phyloP scores from a whole-genome alignment of 2,888 invertebrate species.

The Anorthoa munda region DNA sequence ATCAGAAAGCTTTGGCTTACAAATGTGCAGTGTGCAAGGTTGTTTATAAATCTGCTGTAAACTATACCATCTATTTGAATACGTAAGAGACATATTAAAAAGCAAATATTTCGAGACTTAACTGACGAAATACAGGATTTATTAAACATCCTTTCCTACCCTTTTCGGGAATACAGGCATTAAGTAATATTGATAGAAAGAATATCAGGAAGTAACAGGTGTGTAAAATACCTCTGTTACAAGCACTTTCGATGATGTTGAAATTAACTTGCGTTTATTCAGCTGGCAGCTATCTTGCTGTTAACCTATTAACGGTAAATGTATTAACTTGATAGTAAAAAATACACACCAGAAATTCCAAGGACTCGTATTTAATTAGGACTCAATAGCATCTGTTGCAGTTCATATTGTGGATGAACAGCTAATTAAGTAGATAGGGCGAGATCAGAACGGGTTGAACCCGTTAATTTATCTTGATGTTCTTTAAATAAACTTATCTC shows the following conservation, averaged over 20 bases:
- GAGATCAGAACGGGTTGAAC: constrained; percentile 44
- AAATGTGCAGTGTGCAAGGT: background rate
- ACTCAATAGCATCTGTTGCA: constrained; percentile 11
- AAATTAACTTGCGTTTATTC: background rate
- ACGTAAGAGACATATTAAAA: background rate
- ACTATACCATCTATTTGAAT: no score
- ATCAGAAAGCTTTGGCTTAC: no score
- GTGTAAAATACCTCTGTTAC: background rate
- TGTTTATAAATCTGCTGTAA: no score
- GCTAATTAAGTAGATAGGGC: constrained; percentile 31
- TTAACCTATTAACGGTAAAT: background rate
- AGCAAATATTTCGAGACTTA: background rate
- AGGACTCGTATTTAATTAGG: constrained; percentile 10
- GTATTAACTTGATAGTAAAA: background rate
- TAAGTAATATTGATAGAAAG: background rate
- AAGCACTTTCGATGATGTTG: background rate
- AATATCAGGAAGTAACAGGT: background rate
- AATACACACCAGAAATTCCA: background rate
- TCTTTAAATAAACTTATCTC: constrained; percentile 27
- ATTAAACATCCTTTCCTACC: no score
- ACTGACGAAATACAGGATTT: background rate
- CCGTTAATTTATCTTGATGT: constrained; percentile 40
- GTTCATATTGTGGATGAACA: constrained; percentile 29
- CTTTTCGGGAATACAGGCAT: no score
- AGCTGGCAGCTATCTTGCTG: background rate